Conservation (phyloP, 2,888 invertebrate species). For the Corythucha ciliata region DNA sequence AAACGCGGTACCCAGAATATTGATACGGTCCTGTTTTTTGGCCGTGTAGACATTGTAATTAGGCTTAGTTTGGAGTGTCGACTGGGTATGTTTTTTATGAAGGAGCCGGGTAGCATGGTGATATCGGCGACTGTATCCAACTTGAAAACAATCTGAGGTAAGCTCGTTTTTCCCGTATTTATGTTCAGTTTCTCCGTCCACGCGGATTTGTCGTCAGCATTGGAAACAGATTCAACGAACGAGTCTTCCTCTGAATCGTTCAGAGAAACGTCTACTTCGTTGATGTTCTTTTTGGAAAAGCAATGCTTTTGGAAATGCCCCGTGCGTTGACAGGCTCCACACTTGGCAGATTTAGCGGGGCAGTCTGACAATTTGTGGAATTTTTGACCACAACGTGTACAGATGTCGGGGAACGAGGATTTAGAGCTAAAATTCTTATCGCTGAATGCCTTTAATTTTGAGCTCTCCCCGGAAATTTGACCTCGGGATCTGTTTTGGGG, state of each 20-base stretch:
- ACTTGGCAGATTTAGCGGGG: slow-evolving; percentile 3
- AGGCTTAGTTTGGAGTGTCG: not conserved
- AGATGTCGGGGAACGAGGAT: too few species aligned
- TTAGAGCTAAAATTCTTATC: too few species aligned
- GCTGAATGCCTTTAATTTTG: too few species aligned
- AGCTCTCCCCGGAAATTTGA: too few species aligned
- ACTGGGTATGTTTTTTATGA: too few species aligned
- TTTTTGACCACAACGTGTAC: slow-evolving; percentile 3
- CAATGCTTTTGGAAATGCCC: slow-evolving; percentile 10
- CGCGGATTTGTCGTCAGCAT: slow-evolving; percentile 2
- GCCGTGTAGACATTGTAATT: too few species aligned
- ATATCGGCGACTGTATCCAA: slow-evolving; percentile 15
- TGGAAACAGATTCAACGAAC: too few species aligned
- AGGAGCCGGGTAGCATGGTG: slow-evolving; percentile 8
- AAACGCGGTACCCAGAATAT: not conserved
- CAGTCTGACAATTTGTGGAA: not conserved
- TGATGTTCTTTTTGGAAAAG: slow-evolving; percentile 1
- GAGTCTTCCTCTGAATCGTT: too few species aligned
- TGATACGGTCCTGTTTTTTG: slow-evolving; percentile 5
- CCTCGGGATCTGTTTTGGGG: not conserved
- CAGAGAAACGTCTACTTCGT: too few species aligned
- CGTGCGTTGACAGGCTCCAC: not conserved
- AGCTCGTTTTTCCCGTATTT: too few species aligned
- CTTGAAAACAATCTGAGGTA: slow-evolving; percentile 6
- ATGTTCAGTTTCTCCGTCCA: slow-evolving; percentile 15